Conservation (phyloP, 1,140 invertebrate genomes). For the Mya arenaria region DNA sequence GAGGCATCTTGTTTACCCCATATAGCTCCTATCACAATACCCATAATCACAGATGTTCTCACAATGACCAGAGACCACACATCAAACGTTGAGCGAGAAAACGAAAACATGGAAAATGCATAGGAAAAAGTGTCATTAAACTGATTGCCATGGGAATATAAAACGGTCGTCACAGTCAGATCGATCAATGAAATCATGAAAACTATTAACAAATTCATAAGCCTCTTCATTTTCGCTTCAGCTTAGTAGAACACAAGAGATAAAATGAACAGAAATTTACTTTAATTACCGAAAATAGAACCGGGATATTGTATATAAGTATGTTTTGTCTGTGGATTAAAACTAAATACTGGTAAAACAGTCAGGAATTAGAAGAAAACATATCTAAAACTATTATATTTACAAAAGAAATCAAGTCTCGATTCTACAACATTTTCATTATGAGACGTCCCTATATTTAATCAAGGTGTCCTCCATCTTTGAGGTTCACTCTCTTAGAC, state of each 20-base stretch:
- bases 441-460: no score
- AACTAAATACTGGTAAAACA: no score
- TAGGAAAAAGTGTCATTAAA: conserved; percentile 34
- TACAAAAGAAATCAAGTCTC: no score
- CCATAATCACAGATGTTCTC: conserved; percentile 23
- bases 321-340: no score
- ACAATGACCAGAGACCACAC: conserved; percentile 35
- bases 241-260: no score
- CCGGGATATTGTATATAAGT: no score
- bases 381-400: no score
- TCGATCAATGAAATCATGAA: conserved; percentile 1
- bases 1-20: background rate
- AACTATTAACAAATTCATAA: background rate
- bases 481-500: conserved; percentile 84
- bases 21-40: conserved; percentile 31
- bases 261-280: no score
- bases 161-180: conserved; percentile 42
- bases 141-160: conserved; percentile 39
- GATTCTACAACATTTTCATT: no score
- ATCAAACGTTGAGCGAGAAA: conserved; percentile 49
- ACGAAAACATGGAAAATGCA: conserved; percentile 5
- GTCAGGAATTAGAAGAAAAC: no score
- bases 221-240: background rate
- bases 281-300: no score
- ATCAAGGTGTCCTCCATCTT: conserved; percentile 72